Conservation (phyloP, 2,797 vertebrate species). For the Linurgus olivaceus region DNA sequence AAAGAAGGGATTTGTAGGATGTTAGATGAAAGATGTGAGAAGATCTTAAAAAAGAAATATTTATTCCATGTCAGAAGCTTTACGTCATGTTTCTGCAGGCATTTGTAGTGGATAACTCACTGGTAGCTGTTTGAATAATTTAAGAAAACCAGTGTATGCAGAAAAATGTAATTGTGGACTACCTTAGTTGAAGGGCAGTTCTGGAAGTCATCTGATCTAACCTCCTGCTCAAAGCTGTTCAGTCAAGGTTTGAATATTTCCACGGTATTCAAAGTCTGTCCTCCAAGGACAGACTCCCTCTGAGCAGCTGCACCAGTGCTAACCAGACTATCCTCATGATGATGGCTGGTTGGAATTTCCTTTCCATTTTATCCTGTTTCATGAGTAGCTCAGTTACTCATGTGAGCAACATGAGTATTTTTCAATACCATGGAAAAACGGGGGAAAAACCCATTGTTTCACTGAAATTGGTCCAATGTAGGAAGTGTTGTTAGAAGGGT, state of each 20-base stretch:
- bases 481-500: not conserved
- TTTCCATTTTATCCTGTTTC: not conserved
- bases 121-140: not conserved
- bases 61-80: not conserved
- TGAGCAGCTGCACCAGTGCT: not conserved
- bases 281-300: not conserved
- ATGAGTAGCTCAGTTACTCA: not conserved
- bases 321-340: not conserved
- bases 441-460: fast-evolving
- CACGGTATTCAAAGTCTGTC: not conserved
- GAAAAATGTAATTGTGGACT: not conserved
- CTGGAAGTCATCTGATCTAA: not conserved
- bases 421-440: not conserved
- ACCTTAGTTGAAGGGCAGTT: not conserved
- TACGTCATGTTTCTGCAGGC: not conserved
- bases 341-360: not conserved
- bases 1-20: not conserved
- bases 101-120: not conserved
- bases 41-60: not conserved
- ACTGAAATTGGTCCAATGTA: not conserved
- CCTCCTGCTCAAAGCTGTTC: not conserved
- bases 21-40: not conserved
- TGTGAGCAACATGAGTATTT: not conserved
- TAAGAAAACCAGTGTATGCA: not conserved
- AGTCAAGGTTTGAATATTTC: not conserved